Evolutionary conservation across 2,113 vertebrate species (phyloP).

Genomic region (Sigmodon hispidus): DNA sequence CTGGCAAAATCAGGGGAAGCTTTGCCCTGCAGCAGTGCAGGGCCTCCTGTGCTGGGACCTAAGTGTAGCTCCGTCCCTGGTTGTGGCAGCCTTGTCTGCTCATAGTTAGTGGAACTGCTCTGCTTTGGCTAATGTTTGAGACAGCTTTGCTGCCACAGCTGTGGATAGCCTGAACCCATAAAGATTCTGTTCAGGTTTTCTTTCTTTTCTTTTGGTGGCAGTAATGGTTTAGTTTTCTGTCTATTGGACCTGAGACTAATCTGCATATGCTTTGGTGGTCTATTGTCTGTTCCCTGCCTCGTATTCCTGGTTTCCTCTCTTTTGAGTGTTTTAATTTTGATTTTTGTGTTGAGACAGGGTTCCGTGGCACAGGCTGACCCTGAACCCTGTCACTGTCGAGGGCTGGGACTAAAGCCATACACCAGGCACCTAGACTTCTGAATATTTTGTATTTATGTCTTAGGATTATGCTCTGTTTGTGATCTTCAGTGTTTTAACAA

Average conservation of each 20-base stretch:
- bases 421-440: background rate
- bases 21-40: background rate
- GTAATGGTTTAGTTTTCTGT: background rate
- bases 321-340: background rate
- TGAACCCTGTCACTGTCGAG: background rate
- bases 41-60: background rate
- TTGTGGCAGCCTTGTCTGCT: background rate
- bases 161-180: background rate
- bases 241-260: background rate
- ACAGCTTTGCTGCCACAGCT: background rate
- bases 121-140: background rate
- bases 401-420: background rate
- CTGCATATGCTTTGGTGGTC: background rate
- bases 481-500: background rate
- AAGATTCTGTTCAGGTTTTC: background rate
- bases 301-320: background rate
- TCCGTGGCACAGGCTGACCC: background rate
- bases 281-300: background rate
- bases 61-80: background rate
- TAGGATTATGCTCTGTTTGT: background rate
- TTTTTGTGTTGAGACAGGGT: background rate
- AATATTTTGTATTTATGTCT: background rate
- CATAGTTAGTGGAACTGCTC: background rate
- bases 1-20: background rate
- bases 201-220: background rate